Base-by-base conservation (phyloP, 2,113 vertebrate genomes). In the Odocoileus virginianus region DNA sequence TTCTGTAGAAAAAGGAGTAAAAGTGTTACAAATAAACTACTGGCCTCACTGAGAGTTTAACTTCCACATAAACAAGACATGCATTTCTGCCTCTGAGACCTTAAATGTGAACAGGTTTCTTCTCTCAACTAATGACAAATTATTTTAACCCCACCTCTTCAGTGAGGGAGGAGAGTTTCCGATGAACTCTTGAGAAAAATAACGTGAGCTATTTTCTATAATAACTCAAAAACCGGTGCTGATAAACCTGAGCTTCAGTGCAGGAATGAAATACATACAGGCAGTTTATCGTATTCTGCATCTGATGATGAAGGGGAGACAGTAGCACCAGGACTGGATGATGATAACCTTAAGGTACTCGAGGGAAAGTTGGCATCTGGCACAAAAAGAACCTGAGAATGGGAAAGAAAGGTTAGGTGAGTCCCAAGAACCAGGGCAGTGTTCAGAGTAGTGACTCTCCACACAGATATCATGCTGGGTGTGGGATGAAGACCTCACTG, bases 311-410 rank as follows among this genome's bases (percentile, higher is more conserved):
- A 99, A 15, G 99, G 98, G 98, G 99, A 98, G 89, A 98, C 86
- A 1, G 98, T 98, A 93, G 98, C 98, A 94, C 98, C 99, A 30
- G 98, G 94, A 87, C 98, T 99, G 87, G 98, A 97, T 54, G 98
- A 98, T 0, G 98, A 97, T 0, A 98, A 82, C 36, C 98, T 99
- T 4, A 97, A 94, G 93, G 98, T 95, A 1, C 96, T 98, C 57
- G 97, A 87, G 74, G 96, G 57, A 55, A 98, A 98, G 95, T 98
- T 98, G 94, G 98, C 92, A 97, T 99, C 99, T 83, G 99, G 99
- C 89, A 99, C 99, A 98, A 99, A 99, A 54, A 99, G 99, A 96
- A 99, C 99, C 99, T 99, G 98, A 86, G 94, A 67, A 79, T 52
- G 52, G n/a, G 74, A 95, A 61, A 61, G 40, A 82, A n/a, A 30